These are phyloP conservation scores for Onychostoma macrolepis DNA, from an alignment of 2,113 vertebrate species.

Conservation along the genomic window DNA sequence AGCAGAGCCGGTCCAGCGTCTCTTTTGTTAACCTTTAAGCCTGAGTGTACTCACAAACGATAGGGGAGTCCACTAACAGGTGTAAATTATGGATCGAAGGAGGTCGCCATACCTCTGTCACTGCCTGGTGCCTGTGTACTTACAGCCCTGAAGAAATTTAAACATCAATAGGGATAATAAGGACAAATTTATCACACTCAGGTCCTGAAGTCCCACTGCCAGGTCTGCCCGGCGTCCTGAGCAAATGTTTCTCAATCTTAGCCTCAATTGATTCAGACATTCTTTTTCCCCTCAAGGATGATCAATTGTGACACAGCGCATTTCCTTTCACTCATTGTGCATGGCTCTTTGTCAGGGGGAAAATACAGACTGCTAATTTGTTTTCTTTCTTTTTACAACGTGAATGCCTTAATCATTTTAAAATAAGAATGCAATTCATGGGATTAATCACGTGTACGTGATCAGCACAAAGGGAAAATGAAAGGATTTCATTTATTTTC, in stretches of 20 bases:
- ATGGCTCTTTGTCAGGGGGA: slow-evolving; percentile 26
- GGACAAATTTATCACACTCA: slow-evolving; percentile 88
- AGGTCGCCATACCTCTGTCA: slow-evolving; percentile 91
- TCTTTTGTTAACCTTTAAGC: slow-evolving; percentile 99
- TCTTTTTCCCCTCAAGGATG: slow-evolving; percentile 85
- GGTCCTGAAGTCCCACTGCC: slow-evolving; percentile 73
- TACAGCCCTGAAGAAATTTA: slow-evolving; percentile 91
- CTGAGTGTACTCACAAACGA: slow-evolving; percentile 93
- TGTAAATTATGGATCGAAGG: slow-evolving; percentile 99
- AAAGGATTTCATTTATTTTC: not conserved
- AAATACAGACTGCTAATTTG: slow-evolving; percentile 10
- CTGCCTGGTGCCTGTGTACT: slow-evolving; percentile 86
- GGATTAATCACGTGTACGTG: not conserved
- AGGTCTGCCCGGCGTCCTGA: slow-evolving; percentile 77
- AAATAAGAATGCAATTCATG: not conserved
- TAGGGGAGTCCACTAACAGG: slow-evolving; percentile 96
- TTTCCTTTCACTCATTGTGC: slow-evolving; percentile 72
- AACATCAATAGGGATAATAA: slow-evolving; percentile 92
- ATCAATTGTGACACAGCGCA: slow-evolving; percentile 87
- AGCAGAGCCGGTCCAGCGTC: slow-evolving; percentile 91
- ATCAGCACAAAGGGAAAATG: not conserved
- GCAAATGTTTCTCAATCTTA: slow-evolving; percentile 69
- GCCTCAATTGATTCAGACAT: slow-evolving; percentile 88
- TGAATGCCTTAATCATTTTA: not conserved
- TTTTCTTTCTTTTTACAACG: not conserved